A percentile compares a stretch with the other conserved stretches of the same genome.
Conservation (phyloP, 92 coral and sea anemone genomes). For the Scolanthus callimorphus region DNA sequence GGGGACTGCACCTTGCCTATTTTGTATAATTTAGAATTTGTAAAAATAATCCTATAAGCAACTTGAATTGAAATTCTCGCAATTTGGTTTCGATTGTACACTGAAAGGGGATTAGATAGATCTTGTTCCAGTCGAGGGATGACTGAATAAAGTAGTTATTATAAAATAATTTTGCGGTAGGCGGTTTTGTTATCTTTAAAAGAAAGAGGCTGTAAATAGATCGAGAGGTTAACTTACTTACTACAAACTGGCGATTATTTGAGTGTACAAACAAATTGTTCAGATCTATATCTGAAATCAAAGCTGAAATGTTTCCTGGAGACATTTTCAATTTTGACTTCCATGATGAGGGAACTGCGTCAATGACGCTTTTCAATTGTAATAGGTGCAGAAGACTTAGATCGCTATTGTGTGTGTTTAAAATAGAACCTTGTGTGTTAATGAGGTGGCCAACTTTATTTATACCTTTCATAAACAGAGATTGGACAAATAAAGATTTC, state of each 20-base stretch:
- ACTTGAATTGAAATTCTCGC: not conserved
- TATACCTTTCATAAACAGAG: not conserved
- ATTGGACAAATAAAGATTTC: not conserved
- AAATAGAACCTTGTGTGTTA: not conserved
- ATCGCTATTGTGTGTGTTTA: not conserved
- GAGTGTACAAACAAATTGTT: too few relatives aligned
- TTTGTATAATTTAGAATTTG: not conserved
- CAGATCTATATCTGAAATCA: not conserved
- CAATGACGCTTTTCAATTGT: not conserved
- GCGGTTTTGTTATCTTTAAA: not conserved
- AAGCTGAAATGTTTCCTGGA: too few relatives aligned
- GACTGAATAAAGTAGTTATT: not conserved
- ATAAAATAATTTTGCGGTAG: not conserved
- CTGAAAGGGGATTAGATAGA: not conserved
- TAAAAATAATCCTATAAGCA: not conserved
- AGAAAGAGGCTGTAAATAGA: not conserved
- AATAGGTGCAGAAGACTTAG: not conserved
- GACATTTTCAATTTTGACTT: not conserved
- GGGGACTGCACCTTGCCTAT: not conserved
- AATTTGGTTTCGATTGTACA: not conserved
- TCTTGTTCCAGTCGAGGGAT: not conserved
- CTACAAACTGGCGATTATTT: not conserved
- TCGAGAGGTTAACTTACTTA: not conserved
- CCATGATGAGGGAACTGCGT: not conserved
- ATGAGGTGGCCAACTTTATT: not conserved